Percentiles rank a stretch among this genome's conserved stretches.
These are phyloP conservation scores for Drosophila flavopinicola DNA, from an alignment of 2,888 invertebrate species.

Conservation along the genomic window DNA sequence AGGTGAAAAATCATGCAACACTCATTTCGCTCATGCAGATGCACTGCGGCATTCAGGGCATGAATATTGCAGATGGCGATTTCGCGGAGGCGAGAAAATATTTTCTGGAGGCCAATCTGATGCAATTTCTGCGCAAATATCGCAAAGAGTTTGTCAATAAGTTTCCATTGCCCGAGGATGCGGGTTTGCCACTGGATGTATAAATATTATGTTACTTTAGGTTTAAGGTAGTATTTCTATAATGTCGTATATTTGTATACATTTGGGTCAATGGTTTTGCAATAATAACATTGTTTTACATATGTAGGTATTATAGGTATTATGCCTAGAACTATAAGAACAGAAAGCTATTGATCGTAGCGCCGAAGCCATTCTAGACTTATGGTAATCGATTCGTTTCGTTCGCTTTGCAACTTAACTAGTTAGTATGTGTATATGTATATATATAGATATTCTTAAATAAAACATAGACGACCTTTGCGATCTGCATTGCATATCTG, in stretches of 20 bases:
- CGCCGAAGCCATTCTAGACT: constrained; percentile 31
- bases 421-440: constrained; percentile 35
- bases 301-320: constrained; percentile 39
- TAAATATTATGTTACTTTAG: no score
- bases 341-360: constrained; percentile 54
- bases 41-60: constrained; percentile 1
- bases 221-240: constrained; percentile 8
- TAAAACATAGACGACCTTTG: constrained; percentile 1
- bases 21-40: constrained; percentile 36
- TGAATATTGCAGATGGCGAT: constrained; percentile 26
- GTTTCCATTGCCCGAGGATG: constrained; percentile 76
- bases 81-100: constrained; percentile 22
- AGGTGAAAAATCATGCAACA: constrained; percentile 36
- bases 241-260: constrained; percentile 46
- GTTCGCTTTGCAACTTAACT: constrained; percentile 34
- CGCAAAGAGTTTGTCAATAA: constrained; percentile 66
- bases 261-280: constrained; percentile 18
- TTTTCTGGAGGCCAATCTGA: constrained; percentile 60
- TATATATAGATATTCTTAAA: neutral
- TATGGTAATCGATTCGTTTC: constrained; percentile 31
- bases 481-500: constrained; percentile 5
- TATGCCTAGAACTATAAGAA: constrained; percentile 51
- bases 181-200: no score
- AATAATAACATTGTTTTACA: constrained; percentile 49
- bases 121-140: constrained; percentile 67